These are phyloP conservation scores for Drosophila setosimentum DNA, from an alignment of 2,888 invertebrate species.

Conservation along the genomic window DNA sequence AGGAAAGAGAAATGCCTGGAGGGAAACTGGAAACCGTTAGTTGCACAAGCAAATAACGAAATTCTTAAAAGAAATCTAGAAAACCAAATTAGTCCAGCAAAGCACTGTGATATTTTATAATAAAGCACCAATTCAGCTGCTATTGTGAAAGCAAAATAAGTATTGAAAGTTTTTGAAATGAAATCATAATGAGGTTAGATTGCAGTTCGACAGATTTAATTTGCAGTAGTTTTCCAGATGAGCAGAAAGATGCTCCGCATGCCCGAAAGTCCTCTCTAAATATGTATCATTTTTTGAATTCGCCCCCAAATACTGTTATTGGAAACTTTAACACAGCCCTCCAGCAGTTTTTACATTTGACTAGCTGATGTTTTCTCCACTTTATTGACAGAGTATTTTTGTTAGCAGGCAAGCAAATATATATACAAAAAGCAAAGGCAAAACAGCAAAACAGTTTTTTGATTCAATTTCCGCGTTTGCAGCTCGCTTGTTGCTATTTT, in stretches of 20 bases:
- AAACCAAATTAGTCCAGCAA: slow-evolving; percentile 12
- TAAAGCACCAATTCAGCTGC: slow-evolving; percentile 19
- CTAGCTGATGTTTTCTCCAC: slow-evolving; percentile 63
- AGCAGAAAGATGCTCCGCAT: neutral
- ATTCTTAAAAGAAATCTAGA: slow-evolving; percentile 25
- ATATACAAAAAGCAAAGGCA: slow-evolving; percentile 25
- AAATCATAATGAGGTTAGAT: neutral
- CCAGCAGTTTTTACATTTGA: slow-evolving; percentile 48
- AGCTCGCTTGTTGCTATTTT: slow-evolving; percentile 72
- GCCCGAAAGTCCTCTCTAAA: slow-evolving; percentile 29
- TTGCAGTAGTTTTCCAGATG: neutral
- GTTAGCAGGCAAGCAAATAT: slow-evolving; percentile 29
- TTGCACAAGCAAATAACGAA: slow-evolving; percentile 12
- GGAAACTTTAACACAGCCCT: slow-evolving; percentile 38
- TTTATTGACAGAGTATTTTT: slow-evolving; percentile 66
- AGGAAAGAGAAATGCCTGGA: slow-evolving; percentile 35
- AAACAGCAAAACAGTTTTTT: slow-evolving; percentile 64
- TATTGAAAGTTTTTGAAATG: neutral
- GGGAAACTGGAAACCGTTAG: slow-evolving; percentile 14
- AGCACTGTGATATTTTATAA: slow-evolving; percentile 2
- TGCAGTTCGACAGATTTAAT: neutral
- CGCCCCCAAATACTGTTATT: slow-evolving; percentile 8
- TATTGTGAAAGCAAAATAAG: neutral
- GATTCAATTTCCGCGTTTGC: slow-evolving; percentile 76
- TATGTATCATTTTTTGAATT: slow-evolving; percentile 50